Percentiles rank a stretch among this genome's conserved stretches.
Evolutionary conservation across 2,888 invertebrate genomes (phyloP).

Genomic region (Cataglyphis altisquamis): DNA sequence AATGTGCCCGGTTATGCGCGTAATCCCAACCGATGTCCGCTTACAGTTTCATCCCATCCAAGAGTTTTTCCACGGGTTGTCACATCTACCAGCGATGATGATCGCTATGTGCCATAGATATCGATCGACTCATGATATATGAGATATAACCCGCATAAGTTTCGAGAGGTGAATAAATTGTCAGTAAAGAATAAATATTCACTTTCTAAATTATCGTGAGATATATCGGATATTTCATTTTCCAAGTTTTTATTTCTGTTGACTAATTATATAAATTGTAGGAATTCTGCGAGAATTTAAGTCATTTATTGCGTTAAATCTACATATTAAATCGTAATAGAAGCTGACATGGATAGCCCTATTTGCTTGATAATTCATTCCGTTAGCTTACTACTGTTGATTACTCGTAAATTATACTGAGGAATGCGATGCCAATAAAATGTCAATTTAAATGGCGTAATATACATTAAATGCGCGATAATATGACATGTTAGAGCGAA

Average conservation of each 20-base stretch:
- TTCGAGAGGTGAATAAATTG: slow-evolving; percentile 41
- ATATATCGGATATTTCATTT: background rate
- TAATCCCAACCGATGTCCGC: slow-evolving; percentile 77
- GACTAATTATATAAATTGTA: background rate
- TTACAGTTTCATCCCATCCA: slow-evolving; percentile 50
- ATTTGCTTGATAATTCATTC: slow-evolving; percentile 8
- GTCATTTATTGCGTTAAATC: background rate
- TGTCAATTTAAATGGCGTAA: slow-evolving; percentile 9
- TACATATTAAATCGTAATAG: background rate
- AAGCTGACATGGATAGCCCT: background rate
- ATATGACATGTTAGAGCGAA: background rate
- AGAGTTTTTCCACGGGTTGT: slow-evolving; percentile 61
- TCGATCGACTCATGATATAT: slow-evolving; percentile 60
- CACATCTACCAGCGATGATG: slow-evolving; percentile 56
- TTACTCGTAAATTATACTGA: slow-evolving; percentile 32
- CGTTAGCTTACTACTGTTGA: background rate
- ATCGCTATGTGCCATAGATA: slow-evolving; percentile 58
- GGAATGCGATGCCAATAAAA: slow-evolving; percentile 36
- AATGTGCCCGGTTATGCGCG: slow-evolving; percentile 64
- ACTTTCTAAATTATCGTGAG: background rate
- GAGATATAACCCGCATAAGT: slow-evolving; percentile 69
- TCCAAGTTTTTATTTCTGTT: background rate
- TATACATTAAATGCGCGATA: slow-evolving; percentile 23
- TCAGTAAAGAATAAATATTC: slow-evolving; percentile 12
- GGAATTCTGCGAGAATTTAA: background rate